Conservation (phyloP, 2,888 invertebrate species). For the Anagyrus pseudococci region DNA sequence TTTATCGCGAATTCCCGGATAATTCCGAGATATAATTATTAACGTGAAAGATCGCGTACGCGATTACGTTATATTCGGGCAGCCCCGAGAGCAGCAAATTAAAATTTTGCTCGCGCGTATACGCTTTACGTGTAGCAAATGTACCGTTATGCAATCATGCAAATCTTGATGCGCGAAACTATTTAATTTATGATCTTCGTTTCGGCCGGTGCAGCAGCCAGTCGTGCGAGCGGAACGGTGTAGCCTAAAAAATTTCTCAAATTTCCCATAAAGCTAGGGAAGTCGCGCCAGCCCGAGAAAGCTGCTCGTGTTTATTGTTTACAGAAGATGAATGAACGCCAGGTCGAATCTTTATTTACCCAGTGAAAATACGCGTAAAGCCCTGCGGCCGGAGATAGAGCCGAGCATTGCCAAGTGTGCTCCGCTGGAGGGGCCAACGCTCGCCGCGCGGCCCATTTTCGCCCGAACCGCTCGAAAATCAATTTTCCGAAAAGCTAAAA, state of each 20-base stretch:
- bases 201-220: no score
- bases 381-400: no score
- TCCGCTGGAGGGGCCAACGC: no score
- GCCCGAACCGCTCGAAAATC: no score
- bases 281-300: neutral
- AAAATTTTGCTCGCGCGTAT: neutral
- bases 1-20: slow-evolving; percentile 41
- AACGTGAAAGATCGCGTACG: neutral
- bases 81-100: neutral
- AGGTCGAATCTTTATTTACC: no score
- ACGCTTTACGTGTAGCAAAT: neutral
- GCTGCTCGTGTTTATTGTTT: neutral
- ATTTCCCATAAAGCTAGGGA: neutral
- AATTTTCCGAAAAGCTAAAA: no score
- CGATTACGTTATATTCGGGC: neutral
- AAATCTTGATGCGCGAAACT: neutral
- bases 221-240: no score
- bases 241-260: neutral
- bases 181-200: neutral
- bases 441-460: no score
- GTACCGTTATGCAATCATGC: neutral
- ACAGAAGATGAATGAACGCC: no score
- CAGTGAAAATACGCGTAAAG: no score
- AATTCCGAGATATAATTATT: slow-evolving; percentile 40
- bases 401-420: no score